Conservation (phyloP, 2,888 invertebrate species). For the Nasonovia ribisnigri region DNA sequence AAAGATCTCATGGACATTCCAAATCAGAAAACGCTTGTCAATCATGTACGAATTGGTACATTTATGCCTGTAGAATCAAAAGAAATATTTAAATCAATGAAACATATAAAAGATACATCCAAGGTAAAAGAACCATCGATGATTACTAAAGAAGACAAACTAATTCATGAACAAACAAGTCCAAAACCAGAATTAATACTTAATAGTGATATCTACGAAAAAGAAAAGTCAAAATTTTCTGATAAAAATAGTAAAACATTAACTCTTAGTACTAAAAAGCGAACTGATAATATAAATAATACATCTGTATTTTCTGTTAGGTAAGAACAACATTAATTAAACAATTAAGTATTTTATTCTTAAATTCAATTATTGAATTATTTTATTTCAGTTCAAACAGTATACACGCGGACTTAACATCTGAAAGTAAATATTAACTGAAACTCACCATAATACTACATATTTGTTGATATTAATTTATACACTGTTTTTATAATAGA, state of each 20-base stretch:
- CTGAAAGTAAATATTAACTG: constrained; percentile 40
- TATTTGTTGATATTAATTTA: not conserved
- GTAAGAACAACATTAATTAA: constrained; percentile 29
- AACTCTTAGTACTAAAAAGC: constrained; percentile 7
- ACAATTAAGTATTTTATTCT: not conserved
- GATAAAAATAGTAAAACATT: constrained; percentile 12
- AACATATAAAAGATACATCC: constrained; percentile 12
- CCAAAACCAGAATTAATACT: constrained; percentile 17
- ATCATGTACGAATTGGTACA: not conserved
- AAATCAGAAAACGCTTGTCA: constrained; percentile 22
- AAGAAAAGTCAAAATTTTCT: constrained; percentile 34
- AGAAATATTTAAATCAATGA: constrained; percentile 39
- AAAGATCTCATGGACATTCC: constrained; percentile 49
- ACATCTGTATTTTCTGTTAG: constrained; percentile 5
- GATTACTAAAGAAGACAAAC: not conserved
- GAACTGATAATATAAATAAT: constrained; percentile 13
- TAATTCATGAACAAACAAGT: not conserved
- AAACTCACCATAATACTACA: not conserved
- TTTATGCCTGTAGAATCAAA: constrained; percentile 25
- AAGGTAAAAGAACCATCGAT: constrained; percentile 38
- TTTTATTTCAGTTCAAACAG: constrained; percentile 43
- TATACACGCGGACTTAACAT: not conserved
- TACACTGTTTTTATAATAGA: constrained; percentile 14
- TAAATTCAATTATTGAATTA: not conserved
- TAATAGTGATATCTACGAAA: constrained; percentile 5